Base-by-base conservation (phyloP, 2,888 invertebrate species). In the Artemia sinica region DNA sequence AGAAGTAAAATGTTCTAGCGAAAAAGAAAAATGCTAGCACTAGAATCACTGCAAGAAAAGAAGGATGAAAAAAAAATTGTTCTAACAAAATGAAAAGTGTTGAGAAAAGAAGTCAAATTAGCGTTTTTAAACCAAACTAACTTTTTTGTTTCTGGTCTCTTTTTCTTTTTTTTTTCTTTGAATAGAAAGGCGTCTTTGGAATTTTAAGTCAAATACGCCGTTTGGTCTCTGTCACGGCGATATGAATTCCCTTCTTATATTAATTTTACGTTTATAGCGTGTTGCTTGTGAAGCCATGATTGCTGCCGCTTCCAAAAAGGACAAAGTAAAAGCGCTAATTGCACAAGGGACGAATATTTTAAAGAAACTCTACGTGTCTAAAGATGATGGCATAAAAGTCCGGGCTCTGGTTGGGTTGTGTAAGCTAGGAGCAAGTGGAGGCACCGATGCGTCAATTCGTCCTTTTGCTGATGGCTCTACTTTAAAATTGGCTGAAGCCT, bases 391-490 rank as follows among this genome's bases (percentile, higher is more conserved):
- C 58, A 90, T 98, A 68, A 85, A 89, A 75, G 94, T 82, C 0
- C 83, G 92, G 72, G 91, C 91, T 8, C 78, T 92, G 51, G 91
- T 92, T 69, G 98, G 98, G 13, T 81, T 98, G 1, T 98, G 98
- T 76, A 98, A 98, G 79, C 79, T 97, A 71, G 96, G 96, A 12
- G 88, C 89, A 75, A 89, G 90, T 75, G 93, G 95, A 66, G 98
- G 98, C 13, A 88, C 87, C 73, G 98, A 98, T 81, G 91, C 92
- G 13, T 89, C 93, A n/a, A 84, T 89, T 70, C 84, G 88, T 72
- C 93, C 96, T 2, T 94, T 98, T 81, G 89, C 93, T 65, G 97
- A 98, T 75, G 96, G 96, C 1, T 90, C 96, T 0, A 91, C 90
- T 2, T 81, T 85, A 69, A 94, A 93, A 78, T 79, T 98, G 72